These are phyloP conservation scores for Patagioenas fasciata DNA, from an alignment of 2,113 vertebrate genomes.

Conservation along the genomic window DNA sequence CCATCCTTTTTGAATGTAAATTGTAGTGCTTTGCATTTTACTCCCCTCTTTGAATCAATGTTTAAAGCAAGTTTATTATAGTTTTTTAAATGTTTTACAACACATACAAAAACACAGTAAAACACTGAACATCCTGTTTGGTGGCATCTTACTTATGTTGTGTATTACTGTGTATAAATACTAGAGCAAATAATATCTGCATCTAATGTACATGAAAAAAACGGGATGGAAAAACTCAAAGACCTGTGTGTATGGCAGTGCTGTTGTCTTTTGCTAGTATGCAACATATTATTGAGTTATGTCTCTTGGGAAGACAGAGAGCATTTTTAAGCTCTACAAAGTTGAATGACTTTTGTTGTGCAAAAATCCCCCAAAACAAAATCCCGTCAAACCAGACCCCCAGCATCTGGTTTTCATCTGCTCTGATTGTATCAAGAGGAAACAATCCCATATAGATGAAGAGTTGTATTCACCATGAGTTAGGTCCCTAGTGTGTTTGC, in stretches of 20 bases:
- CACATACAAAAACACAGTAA: neutral
- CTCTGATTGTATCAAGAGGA: conserved; percentile 53
- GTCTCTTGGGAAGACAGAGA: conserved; percentile 24
- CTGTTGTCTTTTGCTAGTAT: neutral
- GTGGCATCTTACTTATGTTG: neutral
- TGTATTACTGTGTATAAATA: neutral
- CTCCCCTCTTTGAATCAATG: neutral
- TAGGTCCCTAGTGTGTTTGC: conserved; percentile 8
- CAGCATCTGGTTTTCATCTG: conserved; percentile 60
- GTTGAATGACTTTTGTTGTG: conserved; percentile 45
- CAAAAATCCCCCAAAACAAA: conserved; percentile 41
- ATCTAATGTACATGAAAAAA: neutral
- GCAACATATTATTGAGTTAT: conserved; percentile 1
- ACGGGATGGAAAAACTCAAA: neutral
- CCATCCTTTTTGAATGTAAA: neutral
- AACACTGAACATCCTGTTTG: neutral
- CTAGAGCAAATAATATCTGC: neutral
- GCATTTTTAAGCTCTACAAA: conserved; percentile 24
- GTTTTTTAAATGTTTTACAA: neutral
- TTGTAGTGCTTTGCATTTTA: neutral
- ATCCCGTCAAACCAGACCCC: conserved; percentile 34
- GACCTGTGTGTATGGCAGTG: neutral
- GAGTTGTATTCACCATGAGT: neutral
- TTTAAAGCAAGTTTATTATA: neutral
- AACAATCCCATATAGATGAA: conserved; percentile 49